Evolutionary conservation across 2,888 invertebrate species (phyloP).

Genomic region (Drosophila nr. perissopoda): DNA sequence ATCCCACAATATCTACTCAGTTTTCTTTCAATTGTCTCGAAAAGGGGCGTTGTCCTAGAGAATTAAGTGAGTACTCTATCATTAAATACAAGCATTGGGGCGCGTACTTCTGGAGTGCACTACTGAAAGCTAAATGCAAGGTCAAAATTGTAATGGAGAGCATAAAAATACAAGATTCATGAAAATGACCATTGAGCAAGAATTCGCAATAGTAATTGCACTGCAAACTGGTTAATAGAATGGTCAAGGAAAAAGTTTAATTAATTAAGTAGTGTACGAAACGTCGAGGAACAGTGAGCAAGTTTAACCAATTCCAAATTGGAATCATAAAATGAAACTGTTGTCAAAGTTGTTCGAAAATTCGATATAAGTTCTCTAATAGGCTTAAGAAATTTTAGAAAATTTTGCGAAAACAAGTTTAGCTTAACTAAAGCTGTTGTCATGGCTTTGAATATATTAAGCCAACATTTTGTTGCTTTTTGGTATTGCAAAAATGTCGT

Average conservation of each 20-base stretch:
- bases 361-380: constrained; percentile 11
- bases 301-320: background rate
- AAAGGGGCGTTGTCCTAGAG: constrained; percentile 13
- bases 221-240: constrained; percentile 15
- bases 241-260: background rate
- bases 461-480: background rate
- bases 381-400: constrained; percentile 20
- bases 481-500: background rate
- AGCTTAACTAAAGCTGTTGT: background rate
- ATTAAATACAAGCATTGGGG: constrained; percentile 62
- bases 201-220: constrained; percentile 44
- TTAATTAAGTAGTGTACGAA: background rate
- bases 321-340: background rate
- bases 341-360: background rate
- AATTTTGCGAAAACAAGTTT: constrained; percentile 3
- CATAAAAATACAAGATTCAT: constrained; percentile 40
- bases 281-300: background rate
- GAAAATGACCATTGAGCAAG: constrained; percentile 52
- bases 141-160: constrained; percentile 36
- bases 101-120: constrained; percentile 33
- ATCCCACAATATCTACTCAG: constrained; percentile 3
- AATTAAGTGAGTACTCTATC: constrained; percentile 41
- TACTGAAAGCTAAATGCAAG: constrained; percentile 51
- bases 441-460: constrained; percentile 9
- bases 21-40: constrained; percentile 8